Conservation (phyloP, 1,140 invertebrate species). For the Procambarus clarkii region DNA sequence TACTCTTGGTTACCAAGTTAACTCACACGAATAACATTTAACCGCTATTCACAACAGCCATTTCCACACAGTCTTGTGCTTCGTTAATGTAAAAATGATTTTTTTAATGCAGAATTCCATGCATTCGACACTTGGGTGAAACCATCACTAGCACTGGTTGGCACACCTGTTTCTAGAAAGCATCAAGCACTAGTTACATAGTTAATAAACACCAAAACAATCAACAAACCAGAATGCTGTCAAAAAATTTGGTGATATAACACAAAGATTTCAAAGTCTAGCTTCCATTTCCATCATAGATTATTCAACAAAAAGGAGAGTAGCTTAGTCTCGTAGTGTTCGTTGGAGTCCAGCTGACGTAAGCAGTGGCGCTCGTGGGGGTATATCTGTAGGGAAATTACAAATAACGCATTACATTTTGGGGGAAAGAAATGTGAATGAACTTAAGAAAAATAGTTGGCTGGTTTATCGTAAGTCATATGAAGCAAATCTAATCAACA, state of each 20-base stretch:
- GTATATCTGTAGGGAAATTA: constrained; percentile 82
- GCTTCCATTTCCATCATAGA: constrained; percentile 77
- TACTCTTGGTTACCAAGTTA: constrained; percentile 1
- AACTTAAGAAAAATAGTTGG: background rate
- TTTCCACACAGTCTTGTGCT: background rate
- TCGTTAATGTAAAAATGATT: background rate
- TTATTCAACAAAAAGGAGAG: constrained; percentile 94
- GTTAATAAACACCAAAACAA: background rate
- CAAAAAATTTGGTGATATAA: constrained; percentile 14
- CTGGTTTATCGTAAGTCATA: too few species aligned
- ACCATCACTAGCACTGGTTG: background rate
- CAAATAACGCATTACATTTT: constrained; percentile 4
- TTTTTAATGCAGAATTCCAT: background rate
- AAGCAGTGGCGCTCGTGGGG: constrained; percentile 96
- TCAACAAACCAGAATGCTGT: constrained; percentile 8
- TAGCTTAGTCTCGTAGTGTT: constrained; percentile 96
- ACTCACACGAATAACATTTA: background rate
- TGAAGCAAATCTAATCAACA: too few species aligned
- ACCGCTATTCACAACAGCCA: background rate
- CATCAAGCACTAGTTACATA: constrained; percentile 11
- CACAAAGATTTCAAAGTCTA: constrained; percentile 40
- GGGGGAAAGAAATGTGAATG: background rate
- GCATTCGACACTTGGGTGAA: background rate
- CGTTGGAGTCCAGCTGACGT: constrained; percentile 92
- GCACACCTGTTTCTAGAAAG: background rate